Percentiles rank a stretch among this genome's conserved stretches.
phyloP scores from a whole-genome alignment of 2,113 vertebrate genomes.

The Hydrolagus affinis region DNA sequence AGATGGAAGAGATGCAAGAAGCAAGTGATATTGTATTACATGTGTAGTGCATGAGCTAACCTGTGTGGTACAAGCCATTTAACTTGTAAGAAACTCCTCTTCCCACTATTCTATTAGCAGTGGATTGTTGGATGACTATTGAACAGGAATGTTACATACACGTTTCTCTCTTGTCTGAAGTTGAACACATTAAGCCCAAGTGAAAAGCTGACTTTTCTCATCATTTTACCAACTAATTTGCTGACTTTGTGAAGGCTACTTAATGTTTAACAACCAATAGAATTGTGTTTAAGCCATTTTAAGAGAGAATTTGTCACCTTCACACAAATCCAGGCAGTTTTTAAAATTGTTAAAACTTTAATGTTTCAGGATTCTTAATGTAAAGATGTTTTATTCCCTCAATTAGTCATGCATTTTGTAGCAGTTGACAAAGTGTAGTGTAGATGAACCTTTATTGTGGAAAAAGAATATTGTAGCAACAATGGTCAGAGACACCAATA shows the following conservation, averaged over 20 bases:
- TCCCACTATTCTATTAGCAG: too few species aligned
- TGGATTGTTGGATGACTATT: too few species aligned
- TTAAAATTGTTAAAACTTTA: too few species aligned
- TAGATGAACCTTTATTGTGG: too few species aligned
- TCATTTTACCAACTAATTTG: too few species aligned
- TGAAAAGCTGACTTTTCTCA: too few species aligned
- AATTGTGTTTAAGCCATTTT: too few species aligned
- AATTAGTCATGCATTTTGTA: conserved; percentile 14
- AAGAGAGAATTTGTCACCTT: background rate
- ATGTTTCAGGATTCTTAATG: background rate
- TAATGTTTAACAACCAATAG: background rate
- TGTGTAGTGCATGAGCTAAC: conserved; percentile 8
- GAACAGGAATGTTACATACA: too few species aligned
- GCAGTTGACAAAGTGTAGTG: background rate
- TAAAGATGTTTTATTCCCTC: conserved; percentile 27
- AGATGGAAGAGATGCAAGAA: background rate
- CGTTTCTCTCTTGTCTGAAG: too few species aligned
- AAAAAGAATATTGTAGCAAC: background rate
- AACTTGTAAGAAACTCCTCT: background rate
- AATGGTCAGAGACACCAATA: background rate
- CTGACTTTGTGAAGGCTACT: background rate
- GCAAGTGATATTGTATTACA: conserved; percentile 1
- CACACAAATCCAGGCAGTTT: background rate
- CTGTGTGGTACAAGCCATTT: background rate
- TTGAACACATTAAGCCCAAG: too few species aligned